These are phyloP conservation scores for Drosophila picticornis DNA, from an alignment of 2,888 invertebrate species.

Conservation along the genomic window DNA sequence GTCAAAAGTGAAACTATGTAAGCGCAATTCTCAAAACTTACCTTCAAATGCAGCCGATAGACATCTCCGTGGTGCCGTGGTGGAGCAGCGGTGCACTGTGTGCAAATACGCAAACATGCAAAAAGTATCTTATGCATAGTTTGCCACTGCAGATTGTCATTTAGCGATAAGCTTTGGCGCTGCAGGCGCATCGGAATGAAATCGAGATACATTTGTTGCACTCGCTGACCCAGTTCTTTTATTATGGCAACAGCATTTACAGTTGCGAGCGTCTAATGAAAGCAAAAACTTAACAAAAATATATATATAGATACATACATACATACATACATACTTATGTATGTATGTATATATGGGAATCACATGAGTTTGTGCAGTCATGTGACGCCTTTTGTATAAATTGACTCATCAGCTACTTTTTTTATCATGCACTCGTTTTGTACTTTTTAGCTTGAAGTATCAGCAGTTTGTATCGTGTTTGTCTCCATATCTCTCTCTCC, in stretches of 20 bases:
- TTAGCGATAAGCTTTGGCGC: conserved; percentile 65
- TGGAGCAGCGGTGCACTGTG: not conserved
- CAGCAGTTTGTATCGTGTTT: conserved; percentile 27
- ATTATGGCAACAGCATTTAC: conserved; percentile 24
- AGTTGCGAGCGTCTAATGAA: conserved; percentile 53
- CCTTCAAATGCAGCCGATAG: conserved; percentile 73
- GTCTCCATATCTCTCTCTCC: not conserved
- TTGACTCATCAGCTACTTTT: conserved; percentile 68
- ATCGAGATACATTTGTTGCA: conserved; percentile 77
- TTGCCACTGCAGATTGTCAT: conserved; percentile 64
- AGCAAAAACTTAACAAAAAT: conserved; percentile 65
- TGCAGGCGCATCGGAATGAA: conserved; percentile 68
- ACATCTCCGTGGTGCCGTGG: conserved; percentile 56
- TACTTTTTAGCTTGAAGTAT: conserved; percentile 22
- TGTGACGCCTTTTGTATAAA: conserved; percentile 62
- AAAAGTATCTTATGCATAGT: conserved; percentile 51
- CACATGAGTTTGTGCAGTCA: conserved; percentile 41
- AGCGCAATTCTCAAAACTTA: conserved; percentile 46
- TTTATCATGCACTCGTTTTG: conserved; percentile 15
- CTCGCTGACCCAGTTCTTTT: conserved; percentile 72
- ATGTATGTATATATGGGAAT: conserved; percentile 3
- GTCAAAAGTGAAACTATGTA: conserved; percentile 71
- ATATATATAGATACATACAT: not conserved
- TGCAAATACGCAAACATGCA: conserved; percentile 46
- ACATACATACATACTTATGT: conserved; percentile 2